Base-by-base conservation (phyloP, 2,113 vertebrate species). In the Pelmatolapia mariae region DNA sequence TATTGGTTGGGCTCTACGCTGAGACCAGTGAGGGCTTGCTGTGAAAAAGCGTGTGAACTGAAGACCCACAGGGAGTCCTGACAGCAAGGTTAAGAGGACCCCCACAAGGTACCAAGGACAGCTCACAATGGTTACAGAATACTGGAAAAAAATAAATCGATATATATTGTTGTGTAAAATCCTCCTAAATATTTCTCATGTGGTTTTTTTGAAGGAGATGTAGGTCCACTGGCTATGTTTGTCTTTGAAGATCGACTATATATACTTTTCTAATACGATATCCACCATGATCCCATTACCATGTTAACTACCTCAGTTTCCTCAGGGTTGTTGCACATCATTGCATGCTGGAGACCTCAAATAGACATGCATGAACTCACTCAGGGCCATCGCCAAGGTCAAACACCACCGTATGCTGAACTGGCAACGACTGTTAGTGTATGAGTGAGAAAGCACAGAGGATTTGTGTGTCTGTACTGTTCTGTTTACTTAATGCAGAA, bases 1-100 rank as follows among this genome's bases (percentile, higher is more conserved):
- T 56, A 85, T 86, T 85, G 18, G 79, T 82, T 81, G 59, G 81
- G 15, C 83, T 89, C 57, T 54, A 78, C 5, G 4, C 33, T 73
- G 89, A 87, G 88, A 86, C 54, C 24, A 43, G 66, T 13, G 81
- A 47, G 29, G 15, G 45, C 29, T 38, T 79, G 87, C 86, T 90
- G 89, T 87, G 66, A 86, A 89, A 89, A 89, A 81, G 53, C 85
- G 47, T 82, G 36, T 38, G 22, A 89, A 85, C 45, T 26, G 79
- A 52, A 91, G 19, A 59, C 71, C 81, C 79, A 76, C 81, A 73
- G 91, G 63, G 61, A 82, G 33, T 9, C 3, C 88, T 10, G 6
- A n/a, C 24, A 66, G 81, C 57, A 91, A 86, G 86, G 86, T 91
- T 86, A 81, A 87, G 47, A 87, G 82, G 24, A 43, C 22, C 36